Percentiles rank a stretch among this genome's conserved stretches.
These are phyloP conservation scores for Disparrhopalites patrizii DNA, from an alignment of 2,888 invertebrate genomes.

Conservation along the genomic window DNA sequence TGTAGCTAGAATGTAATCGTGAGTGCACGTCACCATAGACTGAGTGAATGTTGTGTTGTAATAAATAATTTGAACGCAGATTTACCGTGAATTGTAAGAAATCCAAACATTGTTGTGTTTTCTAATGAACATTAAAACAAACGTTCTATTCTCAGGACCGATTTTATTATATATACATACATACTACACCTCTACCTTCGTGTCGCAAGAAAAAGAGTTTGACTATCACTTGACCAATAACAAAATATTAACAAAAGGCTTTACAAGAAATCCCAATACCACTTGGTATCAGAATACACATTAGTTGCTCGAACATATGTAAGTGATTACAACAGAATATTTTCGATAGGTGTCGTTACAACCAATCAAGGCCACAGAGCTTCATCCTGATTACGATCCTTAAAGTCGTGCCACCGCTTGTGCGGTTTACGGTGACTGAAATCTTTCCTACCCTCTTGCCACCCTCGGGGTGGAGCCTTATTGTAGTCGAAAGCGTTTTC, in stretches of 20 bases:
- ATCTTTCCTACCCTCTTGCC: constrained; percentile 76
- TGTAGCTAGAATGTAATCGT: background rate
- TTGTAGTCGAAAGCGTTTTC: constrained; percentile 58
- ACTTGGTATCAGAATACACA: background rate
- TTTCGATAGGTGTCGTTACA: no score
- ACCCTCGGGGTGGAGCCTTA: constrained; percentile 72
- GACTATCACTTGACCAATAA: background rate
- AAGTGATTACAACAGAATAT: no score
- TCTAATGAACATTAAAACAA: no score
- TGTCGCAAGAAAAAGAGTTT: background rate
- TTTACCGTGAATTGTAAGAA: no score
- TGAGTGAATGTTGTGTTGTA: background rate
- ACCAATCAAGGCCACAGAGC: constrained; percentile 50
- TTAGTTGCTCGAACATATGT: background rate
- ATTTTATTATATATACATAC: background rate
- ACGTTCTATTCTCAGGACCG: no score
- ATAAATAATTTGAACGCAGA: background rate
- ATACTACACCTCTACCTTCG: background rate
- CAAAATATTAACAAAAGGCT: background rate
- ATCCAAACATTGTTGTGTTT: no score
- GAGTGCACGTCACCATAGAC: background rate
- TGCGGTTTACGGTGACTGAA: constrained; percentile 73
- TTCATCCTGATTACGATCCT: constrained; percentile 67
- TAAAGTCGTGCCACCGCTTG: constrained; percentile 73
- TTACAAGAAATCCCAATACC: background rate